Evolutionary conservation across 2,888 invertebrate genomes (phyloP), one percentile per base, ranked within the genome.

Genomic region (Allygus modestus): DNA sequence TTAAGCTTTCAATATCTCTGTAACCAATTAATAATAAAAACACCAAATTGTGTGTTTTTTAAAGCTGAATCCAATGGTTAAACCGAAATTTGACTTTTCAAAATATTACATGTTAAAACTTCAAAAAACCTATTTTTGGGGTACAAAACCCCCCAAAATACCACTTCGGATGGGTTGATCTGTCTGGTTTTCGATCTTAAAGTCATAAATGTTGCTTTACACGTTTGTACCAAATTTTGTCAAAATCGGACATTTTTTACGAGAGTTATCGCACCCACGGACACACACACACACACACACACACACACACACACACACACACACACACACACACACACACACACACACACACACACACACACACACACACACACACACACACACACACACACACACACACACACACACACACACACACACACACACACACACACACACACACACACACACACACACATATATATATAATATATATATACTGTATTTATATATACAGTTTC

Each of bases 221-320:
- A 46, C 46, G 7, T 46, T 15, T 46, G 12, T 46, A 15, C 46
- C 46, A 46, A 46, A 46, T 46, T 46, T 46, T 12, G 12, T 46
- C 12, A 46, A 46, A 26, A 65, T 31, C 12, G 28, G 46, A 46
- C 37, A 58, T n/a, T n/a, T n/a, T n/a, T n/a, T n/a, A n/a, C n/a
- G n/a, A n/a, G n/a, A n/a, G n/a, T n/a, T n/a, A n/a, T n/a, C 58
- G 75, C 54, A 43, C 51, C n/a, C 46, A 33, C 81, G 20, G 0
- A 26, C 73, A 73, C 73, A 73, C 73, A 73, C 73, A 33, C 73
- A 71, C 73, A 71, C 73, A 71, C 73, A 71, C 73, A 71, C 28
- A 71, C 73, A 28, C 26, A 71, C 73, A 58, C 58, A 58, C 58
- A 58, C 58, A 58, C 58, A 58, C 58, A 58, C 58, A 58, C 58